phyloP scores from a whole-genome alignment of 2,797 vertebrate genomes.

The Euthynnus affinis region DNA sequence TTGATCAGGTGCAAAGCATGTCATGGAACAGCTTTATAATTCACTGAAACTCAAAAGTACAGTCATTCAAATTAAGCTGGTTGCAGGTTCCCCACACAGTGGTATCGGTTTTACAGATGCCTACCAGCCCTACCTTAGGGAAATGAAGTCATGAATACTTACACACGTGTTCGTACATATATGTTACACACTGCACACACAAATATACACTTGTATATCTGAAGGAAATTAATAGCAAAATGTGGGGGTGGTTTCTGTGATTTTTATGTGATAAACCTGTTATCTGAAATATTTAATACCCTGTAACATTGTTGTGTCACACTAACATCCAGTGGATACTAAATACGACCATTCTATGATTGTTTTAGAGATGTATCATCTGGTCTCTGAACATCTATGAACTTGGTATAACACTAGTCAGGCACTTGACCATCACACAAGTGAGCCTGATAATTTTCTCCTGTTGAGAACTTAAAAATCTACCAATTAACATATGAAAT shows the following conservation, averaged over 20 bases:
- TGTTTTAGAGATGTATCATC: background rate
- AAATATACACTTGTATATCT: background rate
- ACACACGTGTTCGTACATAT: accelerated
- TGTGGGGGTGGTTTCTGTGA: too few relatives aligned
- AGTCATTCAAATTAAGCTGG: background rate
- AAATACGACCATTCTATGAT: background rate
- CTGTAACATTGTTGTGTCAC: background rate
- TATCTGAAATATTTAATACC: background rate
- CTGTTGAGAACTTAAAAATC: background rate
- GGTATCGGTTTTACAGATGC: background rate
- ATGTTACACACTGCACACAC: background rate
- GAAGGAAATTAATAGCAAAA: background rate
- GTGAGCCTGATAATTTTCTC: background rate
- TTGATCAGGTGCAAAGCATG: background rate
- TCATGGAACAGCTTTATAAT: background rate
- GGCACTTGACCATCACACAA: too few relatives aligned
- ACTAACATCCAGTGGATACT: background rate
- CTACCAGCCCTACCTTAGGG: background rate
- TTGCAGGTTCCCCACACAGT: background rate
- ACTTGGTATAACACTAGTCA: background rate
- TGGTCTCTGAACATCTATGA: background rate
- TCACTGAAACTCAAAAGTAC: background rate
- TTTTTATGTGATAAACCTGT: background rate
- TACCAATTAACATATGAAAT: background rate
- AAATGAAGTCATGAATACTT: accelerated